These are phyloP conservation scores for Drosophila mercatorum DNA, from an alignment of 2,888 invertebrate species.

Conservation along the genomic window DNA sequence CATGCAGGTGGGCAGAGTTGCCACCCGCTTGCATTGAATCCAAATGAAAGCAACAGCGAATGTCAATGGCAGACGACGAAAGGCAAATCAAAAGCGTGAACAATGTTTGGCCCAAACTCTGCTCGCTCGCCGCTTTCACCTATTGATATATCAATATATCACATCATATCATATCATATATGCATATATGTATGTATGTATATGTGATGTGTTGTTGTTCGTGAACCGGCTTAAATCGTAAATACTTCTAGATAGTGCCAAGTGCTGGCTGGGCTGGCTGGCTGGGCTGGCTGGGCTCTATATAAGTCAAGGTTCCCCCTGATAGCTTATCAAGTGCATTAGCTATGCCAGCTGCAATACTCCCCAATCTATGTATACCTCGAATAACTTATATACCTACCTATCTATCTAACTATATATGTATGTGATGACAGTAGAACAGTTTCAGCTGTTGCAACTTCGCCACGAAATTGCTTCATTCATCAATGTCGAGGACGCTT, in stretches of 20 bases:
- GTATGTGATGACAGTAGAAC: conserved; percentile 1
- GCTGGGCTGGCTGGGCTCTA: conserved; percentile 19
- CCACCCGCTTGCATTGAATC: conserved; percentile 56
- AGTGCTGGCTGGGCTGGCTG: not conserved
- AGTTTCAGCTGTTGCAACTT: conserved; percentile 16
- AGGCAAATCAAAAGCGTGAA: conserved; percentile 58
- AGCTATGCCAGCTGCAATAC: conserved; percentile 20
- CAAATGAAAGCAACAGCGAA: conserved; percentile 65
- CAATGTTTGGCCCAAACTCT: conserved; percentile 45
- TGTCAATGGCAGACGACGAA: conserved; percentile 60
- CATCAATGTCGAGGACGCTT: conserved; percentile 64
- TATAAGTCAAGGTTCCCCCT: conserved; percentile 66
- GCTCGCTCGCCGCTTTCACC: conserved; percentile 48
- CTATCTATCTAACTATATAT: not conserved
- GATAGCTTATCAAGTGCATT: conserved; percentile 43
- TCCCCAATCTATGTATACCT: not conserved
- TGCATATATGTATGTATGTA: not conserved
- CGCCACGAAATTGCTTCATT: conserved; percentile 22
- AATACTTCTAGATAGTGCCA: conserved; percentile 35
- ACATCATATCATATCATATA: conserved; percentile 4
- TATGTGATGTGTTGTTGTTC: not conserved
- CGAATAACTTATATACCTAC: not conserved
- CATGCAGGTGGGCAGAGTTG: conserved; percentile 35
- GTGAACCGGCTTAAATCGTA: conserved; percentile 30
- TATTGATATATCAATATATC: conserved; percentile 37